These are phyloP conservation scores for Brachyhypopomus occidentalis DNA, from an alignment of 2,113 vertebrate genomes.

Conservation along the genomic window DNA sequence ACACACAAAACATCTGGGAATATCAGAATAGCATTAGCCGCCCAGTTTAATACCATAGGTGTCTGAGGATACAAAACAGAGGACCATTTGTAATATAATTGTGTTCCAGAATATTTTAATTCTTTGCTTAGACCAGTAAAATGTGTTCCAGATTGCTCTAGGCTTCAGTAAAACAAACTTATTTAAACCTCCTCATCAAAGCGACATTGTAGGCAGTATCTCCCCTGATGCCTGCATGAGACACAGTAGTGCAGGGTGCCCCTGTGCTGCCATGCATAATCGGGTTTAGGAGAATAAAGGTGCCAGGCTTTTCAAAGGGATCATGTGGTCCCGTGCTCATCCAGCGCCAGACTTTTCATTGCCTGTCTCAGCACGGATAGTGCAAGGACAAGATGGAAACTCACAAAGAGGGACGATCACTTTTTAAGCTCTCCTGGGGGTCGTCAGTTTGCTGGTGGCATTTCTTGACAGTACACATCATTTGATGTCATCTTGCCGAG, in stretches of 20 bases:
- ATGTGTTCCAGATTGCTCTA: not conserved
- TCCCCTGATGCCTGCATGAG: constrained; percentile 29
- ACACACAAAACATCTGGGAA: not conserved
- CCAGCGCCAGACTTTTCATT: constrained; percentile 63
- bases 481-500: not conserved
- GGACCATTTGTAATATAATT: not conserved
- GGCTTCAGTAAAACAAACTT: constrained; percentile 16
- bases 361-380: constrained; percentile 53
- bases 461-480: too few relatives aligned
- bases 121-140: not conserved
- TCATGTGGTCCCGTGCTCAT: constrained; percentile 58
- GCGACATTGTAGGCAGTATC: constrained; percentile 47
- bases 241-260: constrained; percentile 51
- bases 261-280: constrained; percentile 62
- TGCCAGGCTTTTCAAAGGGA: constrained; percentile 54
- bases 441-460: not conserved
- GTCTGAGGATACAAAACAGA: not conserved
- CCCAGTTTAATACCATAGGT: not conserved
- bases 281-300: constrained; percentile 65
- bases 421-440: not conserved
- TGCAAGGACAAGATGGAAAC: not conserved
- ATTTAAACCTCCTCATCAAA: constrained; percentile 42
- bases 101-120: not conserved
- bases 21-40: not conserved
- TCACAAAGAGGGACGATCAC: not conserved